Percentiles rank a stretch among this genome's conserved stretches.
These are phyloP conservation scores for Drosophila paulistorum DNA, from an alignment of 1,140 invertebrate species.

Conservation along the genomic window DNA sequence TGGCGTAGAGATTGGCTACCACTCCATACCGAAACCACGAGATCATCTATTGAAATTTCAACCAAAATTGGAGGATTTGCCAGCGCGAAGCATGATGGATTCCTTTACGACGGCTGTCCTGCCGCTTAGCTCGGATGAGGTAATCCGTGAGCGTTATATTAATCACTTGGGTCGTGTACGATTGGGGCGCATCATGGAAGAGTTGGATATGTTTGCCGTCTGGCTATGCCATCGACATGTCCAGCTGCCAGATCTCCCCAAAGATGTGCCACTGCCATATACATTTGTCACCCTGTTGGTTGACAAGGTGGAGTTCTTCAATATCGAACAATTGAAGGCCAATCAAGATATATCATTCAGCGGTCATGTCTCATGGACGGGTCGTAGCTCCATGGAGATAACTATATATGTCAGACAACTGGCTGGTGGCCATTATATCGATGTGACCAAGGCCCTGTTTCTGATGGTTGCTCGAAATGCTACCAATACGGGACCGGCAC, in stretches of 20 bases:
- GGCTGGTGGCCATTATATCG: constrained; percentile 84
- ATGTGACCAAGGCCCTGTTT: constrained; percentile 88
- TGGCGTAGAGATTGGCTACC: constrained; percentile 65
- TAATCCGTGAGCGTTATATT: constrained; percentile 87
- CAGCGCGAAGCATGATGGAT: constrained; percentile 85
- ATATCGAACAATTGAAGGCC: constrained; percentile 83
- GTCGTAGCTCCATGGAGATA: constrained; percentile 89
- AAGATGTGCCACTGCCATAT: constrained; percentile 85
- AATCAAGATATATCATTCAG: constrained; percentile 88
- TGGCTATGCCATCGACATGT: constrained; percentile 89
- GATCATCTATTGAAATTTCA: constrained; percentile 70
- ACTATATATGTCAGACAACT: constrained; percentile 88
- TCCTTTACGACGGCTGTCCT: constrained; percentile 88
- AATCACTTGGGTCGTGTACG: constrained; percentile 87
- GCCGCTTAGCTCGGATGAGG: constrained; percentile 86
- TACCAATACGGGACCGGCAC: constrained; percentile 85
- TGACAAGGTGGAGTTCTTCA: constrained; percentile 87
- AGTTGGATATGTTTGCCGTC: constrained; percentile 90
- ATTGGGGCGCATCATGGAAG: constrained; percentile 89
- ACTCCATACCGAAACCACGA: constrained; percentile 59
- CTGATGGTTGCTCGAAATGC: constrained; percentile 90
- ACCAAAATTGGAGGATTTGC: constrained; percentile 80
- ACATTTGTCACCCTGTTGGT: constrained; percentile 90
- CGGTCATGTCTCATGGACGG: constrained; percentile 90
- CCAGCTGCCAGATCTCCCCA: constrained; percentile 84